Base-by-base conservation (phyloP, 2,888 invertebrate genomes). In the Limnephilus lunatus region DNA sequence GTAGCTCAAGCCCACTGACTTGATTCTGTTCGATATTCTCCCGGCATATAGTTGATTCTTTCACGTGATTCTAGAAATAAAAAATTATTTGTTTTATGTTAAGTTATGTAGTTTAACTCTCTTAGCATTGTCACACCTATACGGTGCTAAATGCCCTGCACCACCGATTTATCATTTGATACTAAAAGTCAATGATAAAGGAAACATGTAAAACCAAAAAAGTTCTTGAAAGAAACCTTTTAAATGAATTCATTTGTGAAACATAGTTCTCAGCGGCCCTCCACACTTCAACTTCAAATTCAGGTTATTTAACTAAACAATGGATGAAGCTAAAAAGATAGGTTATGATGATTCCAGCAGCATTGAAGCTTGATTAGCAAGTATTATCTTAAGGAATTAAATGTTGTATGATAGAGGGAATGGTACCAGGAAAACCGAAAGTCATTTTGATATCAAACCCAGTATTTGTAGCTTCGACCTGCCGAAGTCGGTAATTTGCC, bases 61-160 rank as follows among this genome's bases (percentile, higher is more conserved):
- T 7, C 14, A 92, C 89, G 48, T 93, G 93, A 12, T 48, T 87
- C 93, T 93, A 31, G 35, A 93, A 89, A 81, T 15, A 68, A n/a
- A 68, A 7, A 25, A 68, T 7, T 25, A 68, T 25, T 25, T 25
- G 39, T 39, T 44, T 39, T 14, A 31, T 25, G 81, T 31, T 81
- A 81, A 81, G 31, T 81, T 30, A n/a, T n/a, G n/a, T n/a, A 31
- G 31, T 31, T 81, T 31, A 30, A 81, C 15, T 1, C 81, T n/a
- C n/a, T 81, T 30, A 30, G 12, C 25, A 30, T 81, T 0, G 3
- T 30, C 31, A 81, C 31, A 81, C 25, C 12, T 81, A 31, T 1
- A n/a, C 81, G 3, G 4, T 53, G 53, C 19, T 19, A 53, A 53
- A 53, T 19, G 53, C 5, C 53, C 5, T 4, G 19, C 5, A 53